Base-by-base conservation (phyloP, 1,140 invertebrate species). In the Eufriesea mexicana region DNA sequence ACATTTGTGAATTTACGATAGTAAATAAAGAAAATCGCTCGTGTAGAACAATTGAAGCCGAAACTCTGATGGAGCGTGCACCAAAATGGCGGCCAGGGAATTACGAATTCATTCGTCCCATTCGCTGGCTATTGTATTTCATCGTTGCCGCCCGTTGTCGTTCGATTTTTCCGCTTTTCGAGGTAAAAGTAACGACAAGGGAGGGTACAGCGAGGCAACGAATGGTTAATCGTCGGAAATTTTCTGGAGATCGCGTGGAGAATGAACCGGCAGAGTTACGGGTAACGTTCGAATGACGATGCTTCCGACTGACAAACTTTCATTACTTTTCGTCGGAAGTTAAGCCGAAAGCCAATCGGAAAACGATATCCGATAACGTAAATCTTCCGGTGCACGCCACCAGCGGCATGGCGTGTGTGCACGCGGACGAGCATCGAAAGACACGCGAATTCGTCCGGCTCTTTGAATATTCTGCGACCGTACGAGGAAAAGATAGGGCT, bases 301-400 rank as follows among this genome's bases (percentile, higher is more conserved):
- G 66, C 83, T 77, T 51, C 64, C 84, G 82, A 86, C 86, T 79
- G 89, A 85, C 84, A 87, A 90, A 89, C 88, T 89, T 87, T 84
- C 86, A 88, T 92, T 91, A 92, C 84, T 89, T 86, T 70, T 86
- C 86, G 85, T 88, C 78, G 86, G 61, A 79, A 88, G 89, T 88
- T 90, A 86, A 91, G 83, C 84, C 75, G 80, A 86, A 83, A 79
- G 83, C 82, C 89, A 91, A 91, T 91, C 89, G 91, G 84, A 90
- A 92, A 92, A 91, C 91, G 88, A 92, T 91, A 91, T 91, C 88
- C 90, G 88, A 91, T 92, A 92, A 90, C 85, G 84, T 91, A 90
- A 92, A 91, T 89, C 82, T 89, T 90, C 74, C 77, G 71, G 68
- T 84, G 67, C 62, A 77, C 70, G 78, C 70, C 57, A 82, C 7